Evolutionary conservation across 2,113 vertebrate genomes (phyloP).

Genomic region (Psammodynastes pulverulentus): DNA sequence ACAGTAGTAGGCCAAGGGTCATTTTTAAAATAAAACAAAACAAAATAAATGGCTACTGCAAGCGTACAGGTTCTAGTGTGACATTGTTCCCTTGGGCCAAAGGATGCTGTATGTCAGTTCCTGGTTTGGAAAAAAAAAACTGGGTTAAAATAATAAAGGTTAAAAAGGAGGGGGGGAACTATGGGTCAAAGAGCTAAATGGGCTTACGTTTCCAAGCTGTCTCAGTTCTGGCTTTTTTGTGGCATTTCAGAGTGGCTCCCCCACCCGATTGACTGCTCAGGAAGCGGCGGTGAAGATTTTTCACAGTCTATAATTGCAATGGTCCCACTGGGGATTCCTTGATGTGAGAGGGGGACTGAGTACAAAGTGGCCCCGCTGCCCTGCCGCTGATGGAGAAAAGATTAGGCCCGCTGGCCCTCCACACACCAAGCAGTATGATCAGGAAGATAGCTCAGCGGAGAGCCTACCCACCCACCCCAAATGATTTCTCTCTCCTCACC

Average conservation of each 20-base stretch:
- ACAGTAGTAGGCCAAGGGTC: background rate
- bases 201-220: background rate
- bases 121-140: background rate
- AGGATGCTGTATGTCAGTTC: background rate
- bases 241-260: background rate
- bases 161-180: background rate
- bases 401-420: background rate
- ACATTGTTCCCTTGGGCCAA: background rate
- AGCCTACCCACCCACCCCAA: background rate
- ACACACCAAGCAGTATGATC: background rate
- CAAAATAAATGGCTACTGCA: background rate
- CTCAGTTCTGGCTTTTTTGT: background rate
- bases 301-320: rapidly evolving
- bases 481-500: background rate
- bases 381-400: background rate
- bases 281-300: background rate
- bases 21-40: background rate
- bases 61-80: background rate
- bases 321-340: background rate
- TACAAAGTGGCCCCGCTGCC: background rate
- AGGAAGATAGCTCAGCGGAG: background rate
- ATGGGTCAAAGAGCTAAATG: background rate
- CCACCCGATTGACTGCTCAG: background rate
- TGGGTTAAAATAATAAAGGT: background rate
- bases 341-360: background rate